Base-by-base conservation (phyloP, 2,113 vertebrate species). In the Prochilodus magdalenae region DNA sequence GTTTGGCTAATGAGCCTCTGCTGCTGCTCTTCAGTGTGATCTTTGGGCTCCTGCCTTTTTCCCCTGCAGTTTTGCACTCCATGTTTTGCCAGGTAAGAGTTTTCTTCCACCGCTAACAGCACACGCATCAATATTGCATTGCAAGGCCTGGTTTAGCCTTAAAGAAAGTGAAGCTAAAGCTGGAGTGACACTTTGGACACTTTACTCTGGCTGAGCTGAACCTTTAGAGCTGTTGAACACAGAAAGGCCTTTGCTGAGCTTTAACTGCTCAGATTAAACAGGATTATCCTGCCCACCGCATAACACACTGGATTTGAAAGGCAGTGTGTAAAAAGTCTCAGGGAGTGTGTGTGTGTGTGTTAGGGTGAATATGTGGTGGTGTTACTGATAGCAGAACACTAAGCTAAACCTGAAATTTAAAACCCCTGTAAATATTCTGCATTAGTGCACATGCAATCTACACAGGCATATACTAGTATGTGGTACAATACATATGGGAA, bases 61-160 rank as follows among this genome's bases (percentile, higher is more conserved):
- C 59, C 29, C 62, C 69, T 13, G 69, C 47, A n/a, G 1, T 74
- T 30, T 44, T 74, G 20, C 27, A 13, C 40, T 74, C 20, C 44
- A 66, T 81, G 22, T 74, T 66, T 59, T n/a, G 7, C 20, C 44
- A 65, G 27, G 27, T 44, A 70, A 44, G 66, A 70, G 65, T 36
- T 69, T 69, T 40, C 65, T 69, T 33, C 20, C 36, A 29, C 66
- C 14, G 66, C 66, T 70, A 70, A 70, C 36, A 69, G 65, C 18
- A 44, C 66, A 44, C 36, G 20, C 66, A 70, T 70, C 66, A 70
- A 70, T 70, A 70, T 44, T 70, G 66, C 66, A 70, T 70, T 10
- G 30, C 18, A 14, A 40, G 33, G 30, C 65, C 30, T 20, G 5
- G 4, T 36, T 67, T 36, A 70, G 66, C 66, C 66, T 44, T 44